These are phyloP conservation scores for Clivina fossor DNA, from an alignment of 2,888 invertebrate species.

Conservation along the genomic window DNA sequence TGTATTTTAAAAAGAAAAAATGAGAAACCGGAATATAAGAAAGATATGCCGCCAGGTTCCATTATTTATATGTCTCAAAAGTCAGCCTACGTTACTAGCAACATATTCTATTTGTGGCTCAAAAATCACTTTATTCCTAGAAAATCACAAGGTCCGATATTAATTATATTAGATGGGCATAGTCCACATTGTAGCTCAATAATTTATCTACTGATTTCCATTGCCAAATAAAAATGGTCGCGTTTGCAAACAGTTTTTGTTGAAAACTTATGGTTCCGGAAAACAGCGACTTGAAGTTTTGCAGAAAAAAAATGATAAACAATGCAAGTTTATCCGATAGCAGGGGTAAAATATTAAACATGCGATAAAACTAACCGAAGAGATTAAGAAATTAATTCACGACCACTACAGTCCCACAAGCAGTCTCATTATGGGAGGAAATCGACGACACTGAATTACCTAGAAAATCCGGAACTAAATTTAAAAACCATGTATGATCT, in stretches of 20 bases:
- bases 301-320: not conserved
- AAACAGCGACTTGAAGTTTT: not conserved
- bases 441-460: no score
- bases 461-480: not conserved
- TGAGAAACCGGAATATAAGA: constrained; percentile 41
- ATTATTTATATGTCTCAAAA: constrained; percentile 41
- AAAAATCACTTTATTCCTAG: constrained; percentile 43
- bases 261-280: not conserved
- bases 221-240: not conserved
- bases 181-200: constrained; percentile 42
- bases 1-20: constrained; percentile 44
- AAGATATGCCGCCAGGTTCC: constrained; percentile 41
- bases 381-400: not conserved
- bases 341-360: not conserved
- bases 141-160: constrained; percentile 43
- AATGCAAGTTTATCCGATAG: not conserved
- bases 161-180: constrained; percentile 45
- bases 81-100: constrained; percentile 40
- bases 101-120: constrained; percentile 41
- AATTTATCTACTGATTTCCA: not conserved
- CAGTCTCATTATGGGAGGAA: no score
- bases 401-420: no score
- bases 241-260: not conserved
- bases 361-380: not conserved
- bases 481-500: not conserved